Evolutionary conservation across 2,888 invertebrate species (phyloP).

Genomic region (Drosophila pseudotakahashii): DNA sequence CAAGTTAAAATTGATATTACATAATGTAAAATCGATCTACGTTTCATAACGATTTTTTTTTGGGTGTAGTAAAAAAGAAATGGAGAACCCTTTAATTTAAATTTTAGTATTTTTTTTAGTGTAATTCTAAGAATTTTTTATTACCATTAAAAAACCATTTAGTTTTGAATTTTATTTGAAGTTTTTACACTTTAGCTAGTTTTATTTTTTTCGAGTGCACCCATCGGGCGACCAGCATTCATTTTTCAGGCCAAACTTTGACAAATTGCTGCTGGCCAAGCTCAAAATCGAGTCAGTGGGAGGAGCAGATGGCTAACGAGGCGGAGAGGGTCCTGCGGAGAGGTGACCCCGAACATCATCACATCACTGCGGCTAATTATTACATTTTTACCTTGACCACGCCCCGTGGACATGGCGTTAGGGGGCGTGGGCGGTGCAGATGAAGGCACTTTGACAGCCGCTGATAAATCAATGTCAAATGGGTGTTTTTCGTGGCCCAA

Average conservation of each 20-base stretch:
- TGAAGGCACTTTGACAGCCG: conserved; percentile 53
- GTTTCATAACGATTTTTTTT: no score
- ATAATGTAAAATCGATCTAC: no score
- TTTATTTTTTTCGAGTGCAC: conserved; percentile 12
- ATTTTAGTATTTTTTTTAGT: no score
- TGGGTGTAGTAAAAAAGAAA: no score
- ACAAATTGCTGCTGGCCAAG: conserved; percentile 60
- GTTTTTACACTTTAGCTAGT: background rate
- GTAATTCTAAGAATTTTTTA: no score
- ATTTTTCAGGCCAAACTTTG: conserved; percentile 55
- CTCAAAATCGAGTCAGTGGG: conserved; percentile 34
- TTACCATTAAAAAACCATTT: background rate
- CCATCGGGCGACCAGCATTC: conserved; percentile 29
- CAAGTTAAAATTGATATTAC: no score
- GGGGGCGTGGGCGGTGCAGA: background rate
- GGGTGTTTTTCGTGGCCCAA: conserved; percentile 10
- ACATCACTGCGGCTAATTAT: conserved; percentile 66
- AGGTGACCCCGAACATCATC: conserved; percentile 38
- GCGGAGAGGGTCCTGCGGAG: background rate
- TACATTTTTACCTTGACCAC: conserved; percentile 53
- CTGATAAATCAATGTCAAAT: conserved; percentile 69
- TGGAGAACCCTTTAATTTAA: background rate
- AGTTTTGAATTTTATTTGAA: background rate
- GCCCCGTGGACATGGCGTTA: conserved; percentile 3
- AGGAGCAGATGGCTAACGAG: conserved; percentile 4